Conservation (phyloP, 2,888 invertebrate species). For the Melipona beecheii region DNA sequence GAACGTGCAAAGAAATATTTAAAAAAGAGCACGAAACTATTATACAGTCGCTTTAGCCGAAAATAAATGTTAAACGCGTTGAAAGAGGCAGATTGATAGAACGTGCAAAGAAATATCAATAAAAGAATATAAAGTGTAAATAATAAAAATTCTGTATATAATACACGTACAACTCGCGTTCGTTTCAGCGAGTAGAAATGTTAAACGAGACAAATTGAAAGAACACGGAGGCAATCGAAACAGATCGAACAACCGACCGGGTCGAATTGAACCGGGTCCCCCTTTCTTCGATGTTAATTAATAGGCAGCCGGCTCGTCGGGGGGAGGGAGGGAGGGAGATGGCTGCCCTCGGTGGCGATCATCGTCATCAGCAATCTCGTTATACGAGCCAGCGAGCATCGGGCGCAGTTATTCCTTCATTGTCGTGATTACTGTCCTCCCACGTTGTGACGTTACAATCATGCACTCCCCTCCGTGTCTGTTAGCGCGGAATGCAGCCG, state of each 20-base stretch:
- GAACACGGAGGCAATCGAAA: neutral
- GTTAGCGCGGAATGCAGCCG: slow-evolving; percentile 25
- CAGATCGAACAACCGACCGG: neutral
- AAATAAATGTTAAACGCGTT: no score
- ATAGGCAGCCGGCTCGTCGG: neutral
- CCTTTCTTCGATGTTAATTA: slow-evolving; percentile 41
- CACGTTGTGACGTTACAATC: slow-evolving; percentile 62
- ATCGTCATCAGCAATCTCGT: slow-evolving; percentile 63
- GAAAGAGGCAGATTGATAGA: no score
- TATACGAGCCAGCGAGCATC: slow-evolving; percentile 56
- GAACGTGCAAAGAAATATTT: no score
- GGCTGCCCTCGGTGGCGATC: slow-evolving; percentile 31
- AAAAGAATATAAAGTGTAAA: no score
- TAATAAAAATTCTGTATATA: no score
- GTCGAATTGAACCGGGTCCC: neutral
- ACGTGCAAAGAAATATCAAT: no score
- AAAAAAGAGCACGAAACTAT: no score
- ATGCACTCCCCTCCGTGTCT: slow-evolving; percentile 35
- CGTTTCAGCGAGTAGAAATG: no score
- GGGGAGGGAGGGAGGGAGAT: neutral
- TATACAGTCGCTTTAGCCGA: no score
- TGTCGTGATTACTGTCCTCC: slow-evolving; percentile 68
- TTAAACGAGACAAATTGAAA: neutral
- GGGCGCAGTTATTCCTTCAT: slow-evolving; percentile 67
- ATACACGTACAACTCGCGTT: no score